Evolutionary conservation across 53 echinoderm and acorn worm species (phyloP), one percentile per base, ranked within the genome.

Genomic region (Holothuria scabra): DNA sequence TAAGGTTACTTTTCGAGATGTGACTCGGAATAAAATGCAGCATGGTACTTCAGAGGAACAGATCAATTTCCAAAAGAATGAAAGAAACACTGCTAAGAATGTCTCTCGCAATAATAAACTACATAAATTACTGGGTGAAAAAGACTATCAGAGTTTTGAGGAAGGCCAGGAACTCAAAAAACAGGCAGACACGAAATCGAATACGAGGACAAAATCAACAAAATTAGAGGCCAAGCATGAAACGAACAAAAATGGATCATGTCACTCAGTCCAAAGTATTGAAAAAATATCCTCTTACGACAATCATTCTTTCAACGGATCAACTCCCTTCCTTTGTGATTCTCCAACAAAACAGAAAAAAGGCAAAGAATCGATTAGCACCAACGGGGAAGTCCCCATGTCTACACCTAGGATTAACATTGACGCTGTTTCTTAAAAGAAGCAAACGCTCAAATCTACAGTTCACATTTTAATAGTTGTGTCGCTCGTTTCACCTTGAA

Each of bases 101-200:
- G 48, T 18, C 52, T 52, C 44, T 72, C 72, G 44, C 72, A 72
- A 72, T 72, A 72, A 72, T 11, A 72, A 72, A 72, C 72, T 72
- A 8, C 22, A 72, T 21, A 44, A 72, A 72, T 21, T 72, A 72
- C 34, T 72, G 12, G 72, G 72, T 25, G 46, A 44, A 12, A 72
- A 72, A 34, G 72, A 24, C 24, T 72, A 12, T 72, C 72, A 72
- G 48, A 72, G 72, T 72, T 44, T 72, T 25, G 72, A 72, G 24
- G 46, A 72, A 46, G 13, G 10, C 46, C 19, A 72, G n/a, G 49
- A 5, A 1, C 12, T 46, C 1, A 19, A 72, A 44, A 72, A 41
- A 24, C 18, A 44, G 7, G n/a, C 46, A 4, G 10, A 44, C 0
- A 25, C 25, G 18, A 72, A 44, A 4, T 44, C 14, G 2, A 72